Evolutionary conservation across 2,888 invertebrate genomes (phyloP), one percentile per base, ranked within the genome.

Genomic region (Fragum sueziense): DNA sequence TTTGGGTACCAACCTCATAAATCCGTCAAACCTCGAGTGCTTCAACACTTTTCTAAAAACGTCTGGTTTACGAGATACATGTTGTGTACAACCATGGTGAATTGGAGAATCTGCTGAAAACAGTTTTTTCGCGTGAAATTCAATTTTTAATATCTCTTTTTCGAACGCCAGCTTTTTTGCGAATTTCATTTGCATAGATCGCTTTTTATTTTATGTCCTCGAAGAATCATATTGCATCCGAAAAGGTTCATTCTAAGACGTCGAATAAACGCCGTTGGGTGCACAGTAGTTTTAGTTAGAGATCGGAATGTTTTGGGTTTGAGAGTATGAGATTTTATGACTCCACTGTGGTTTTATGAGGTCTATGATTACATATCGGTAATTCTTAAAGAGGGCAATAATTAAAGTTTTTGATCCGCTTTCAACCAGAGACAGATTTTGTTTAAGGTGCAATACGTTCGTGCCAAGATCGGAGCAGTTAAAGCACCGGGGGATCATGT

Each of bases 21-120:
- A 76, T 76, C 71, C 70, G 76, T 76, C 76, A 76, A 76, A 54
- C 17, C n/a, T 31, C 2, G 27, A 57, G 70, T 73, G 59, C 25
- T 57, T 62, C 31, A 67, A n/a, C n/a, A n/a, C n/a, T n/a, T n/a
- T n/a, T n/a, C n/a, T n/a, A n/a, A n/a, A n/a, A n/a, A n/a, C n/a
- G n/a, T n/a, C n/a, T n/a, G n/a, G n/a, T n/a, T n/a, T n/a, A n/a
- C n/a, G n/a, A n/a, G n/a, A n/a, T n/a, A n/a, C n/a, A n/a, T n/a
- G n/a, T n/a, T n/a, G n/a, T n/a, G n/a, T n/a, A n/a, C n/a, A n/a
- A n/a, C n/a, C n/a, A n/a, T n/a, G n/a, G n/a, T n/a, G n/a, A n/a
- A n/a, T n/a, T n/a, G n/a, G n/a, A n/a, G n/a, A n/a, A n/a, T n/a
- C n/a, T n/a, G n/a, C n/a, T n/a, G n/a, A n/a, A n/a, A n/a, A n/a